A percentile compares a stretch with the other conserved stretches of the same genome.
phyloP scores from a whole-genome alignment of 2,113 vertebrate genomes.

The Saccopteryx bilineata region DNA sequence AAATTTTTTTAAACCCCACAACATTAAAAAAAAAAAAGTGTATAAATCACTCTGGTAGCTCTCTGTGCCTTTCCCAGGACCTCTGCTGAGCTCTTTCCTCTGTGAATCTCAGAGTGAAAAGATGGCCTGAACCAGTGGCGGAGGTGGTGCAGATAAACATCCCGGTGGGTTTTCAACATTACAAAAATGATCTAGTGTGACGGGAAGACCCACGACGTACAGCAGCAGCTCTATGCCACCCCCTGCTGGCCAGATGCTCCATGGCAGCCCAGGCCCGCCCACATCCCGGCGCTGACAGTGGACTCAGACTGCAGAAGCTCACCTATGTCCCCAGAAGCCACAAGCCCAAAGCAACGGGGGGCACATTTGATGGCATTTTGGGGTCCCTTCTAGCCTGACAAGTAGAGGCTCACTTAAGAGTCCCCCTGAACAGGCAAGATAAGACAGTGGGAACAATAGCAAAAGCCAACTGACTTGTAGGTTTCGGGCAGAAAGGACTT shows the following conservation, averaged over 20 bases:
- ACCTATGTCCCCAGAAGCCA: neutral
- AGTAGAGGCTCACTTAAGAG: neutral
- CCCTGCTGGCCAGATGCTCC: constrained; percentile 56
- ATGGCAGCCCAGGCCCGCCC: neutral
- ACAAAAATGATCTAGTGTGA: neutral
- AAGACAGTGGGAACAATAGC: neutral
- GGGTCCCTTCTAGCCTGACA: neutral
- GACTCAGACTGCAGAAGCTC: too few relatives aligned
- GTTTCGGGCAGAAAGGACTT: neutral
- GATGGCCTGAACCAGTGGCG: neutral
- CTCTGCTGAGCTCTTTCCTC: constrained; percentile 39
- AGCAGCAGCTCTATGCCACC: constrained; percentile 61
- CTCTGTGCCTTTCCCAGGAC: constrained; percentile 57
- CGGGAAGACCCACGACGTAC: fast-evolving
- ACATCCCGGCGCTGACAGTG: neutral
- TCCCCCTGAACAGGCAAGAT: constrained; percentile 15
- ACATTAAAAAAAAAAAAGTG: too few relatives aligned
- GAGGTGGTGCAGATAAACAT: neutral
- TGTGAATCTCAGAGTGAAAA: constrained; percentile 11
- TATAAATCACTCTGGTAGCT: constrained; percentile 43
- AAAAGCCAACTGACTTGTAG: neutral
- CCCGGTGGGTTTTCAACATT: neutral
- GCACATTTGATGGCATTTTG: neutral
- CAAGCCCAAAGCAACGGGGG: neutral
- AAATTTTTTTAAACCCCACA: too few relatives aligned